These are phyloP conservation scores for Probaryconus sp. DNA, from an alignment of 1,140 invertebrate genomes.

Conservation along the genomic window DNA sequence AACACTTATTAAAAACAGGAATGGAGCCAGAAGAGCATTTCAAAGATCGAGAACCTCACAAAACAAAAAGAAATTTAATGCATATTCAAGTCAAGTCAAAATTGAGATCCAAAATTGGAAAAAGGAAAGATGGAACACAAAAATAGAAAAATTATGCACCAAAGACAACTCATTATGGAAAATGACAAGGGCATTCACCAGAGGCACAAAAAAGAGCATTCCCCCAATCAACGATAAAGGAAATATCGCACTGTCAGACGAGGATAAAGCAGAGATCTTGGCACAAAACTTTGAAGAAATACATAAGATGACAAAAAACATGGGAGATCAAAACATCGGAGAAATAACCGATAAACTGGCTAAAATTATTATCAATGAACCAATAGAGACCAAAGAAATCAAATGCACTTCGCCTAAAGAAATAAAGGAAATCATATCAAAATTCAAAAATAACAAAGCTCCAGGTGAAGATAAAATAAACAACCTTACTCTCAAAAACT, in stretches of 20 bases:
- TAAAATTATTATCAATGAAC: no score
- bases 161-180: conserved; percentile 50
- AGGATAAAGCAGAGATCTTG: conserved; percentile 2
- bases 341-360: no score
- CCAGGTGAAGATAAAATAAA: no score
- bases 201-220: conserved; percentile 16
- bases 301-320: not conserved
- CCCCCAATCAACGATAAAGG: conserved; percentile 6
- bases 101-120: conserved; percentile 21
- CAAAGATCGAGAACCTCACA: conserved; percentile 6
- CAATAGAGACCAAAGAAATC: no score
- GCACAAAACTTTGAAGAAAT: not conserved
- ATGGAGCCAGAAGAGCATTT: conserved; percentile 15
- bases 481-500: no score
- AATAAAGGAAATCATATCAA: no score
- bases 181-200: conserved; percentile 38
- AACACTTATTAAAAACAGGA: conserved; percentile 34
- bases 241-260: not conserved
- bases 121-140: conserved; percentile 38
- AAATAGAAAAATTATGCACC: conserved; percentile 36
- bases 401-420: no score
- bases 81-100: conserved; percentile 4
- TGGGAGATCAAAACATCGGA: not conserved
- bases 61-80: not conserved
- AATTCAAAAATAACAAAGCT: no score